Base-by-base conservation (phyloP, 2,888 invertebrate genomes). In the Anaspis maculata region DNA sequence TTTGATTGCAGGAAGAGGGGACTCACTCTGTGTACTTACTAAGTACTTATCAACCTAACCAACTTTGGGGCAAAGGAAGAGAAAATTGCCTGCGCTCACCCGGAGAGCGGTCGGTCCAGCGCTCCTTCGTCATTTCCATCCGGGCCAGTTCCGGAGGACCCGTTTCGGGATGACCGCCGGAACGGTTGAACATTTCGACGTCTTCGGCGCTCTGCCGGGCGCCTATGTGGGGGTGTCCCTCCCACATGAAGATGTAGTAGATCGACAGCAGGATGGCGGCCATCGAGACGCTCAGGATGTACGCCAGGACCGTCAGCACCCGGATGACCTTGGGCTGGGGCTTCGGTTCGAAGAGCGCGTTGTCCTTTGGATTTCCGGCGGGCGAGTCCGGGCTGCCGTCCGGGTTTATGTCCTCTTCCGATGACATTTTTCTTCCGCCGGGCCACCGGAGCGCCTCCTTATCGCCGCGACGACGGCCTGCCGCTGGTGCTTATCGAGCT, bases 211-310 rank as follows among this genome's bases (percentile, higher is more conserved):
- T 6, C 19, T 26, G 15, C 3, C 25, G 21, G 9, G 51, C 49
- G 10, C 49, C 52, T 24, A 51, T 23, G 32, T 52, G 54, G 30
- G 75, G 69, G 35, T 77, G 74, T 1, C 83, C 84, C 52, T 82
- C 76, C 87, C 87, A 88, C 52, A 87, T 73, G 56, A 85, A 80
- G 41, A 86, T 72, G 63, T 88, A 88, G 63, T 88, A 88, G 30
- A 82, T 74, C 14, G 86, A 86, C 28, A 88, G 70, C 29, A 84
- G 74, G 48, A 87, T 83, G 3, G 85, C 88, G 3, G 83, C 85
- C 65, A 85, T 73, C n/a, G 87, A 87, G 27, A 88, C 87, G n/a
- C 84, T 83, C 43, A 85, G 69, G 46, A 87, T 75, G 64, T 88
- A 88, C 7, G 84, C 85, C 52, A 84, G 61, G 33, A 88, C 88